A percentile compares a stretch with the other conserved stretches of the same genome.
phyloP scores from a whole-genome alignment of 2,113 vertebrate genomes.

The Lepus americanus region DNA sequence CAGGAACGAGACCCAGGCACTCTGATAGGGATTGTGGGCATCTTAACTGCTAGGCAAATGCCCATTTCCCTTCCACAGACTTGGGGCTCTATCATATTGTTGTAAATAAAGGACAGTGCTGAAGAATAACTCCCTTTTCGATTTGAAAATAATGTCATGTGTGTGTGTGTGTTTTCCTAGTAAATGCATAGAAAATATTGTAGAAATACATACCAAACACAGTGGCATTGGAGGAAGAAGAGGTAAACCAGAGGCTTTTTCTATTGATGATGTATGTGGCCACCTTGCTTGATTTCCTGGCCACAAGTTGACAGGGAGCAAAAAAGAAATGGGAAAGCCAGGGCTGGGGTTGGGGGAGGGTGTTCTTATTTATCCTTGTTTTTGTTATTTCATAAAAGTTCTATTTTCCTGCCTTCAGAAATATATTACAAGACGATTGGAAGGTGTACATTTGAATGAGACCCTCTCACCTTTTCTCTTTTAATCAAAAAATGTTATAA shows the following conservation, averaged over 20 bases:
- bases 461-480: background rate
- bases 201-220: background rate
- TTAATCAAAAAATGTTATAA: background rate
- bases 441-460: constrained; percentile 26
- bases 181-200: background rate
- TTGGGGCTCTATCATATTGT: background rate
- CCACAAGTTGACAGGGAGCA: background rate
- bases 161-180: background rate
- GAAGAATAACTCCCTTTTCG: background rate
- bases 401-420: constrained; percentile 19
- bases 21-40: no score
- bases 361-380: background rate
- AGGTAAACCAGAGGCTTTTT: background rate
- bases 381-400: constrained; percentile 20
- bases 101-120: background rate
- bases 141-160: background rate
- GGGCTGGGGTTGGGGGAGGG: background rate
- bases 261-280: background rate
- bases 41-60: no score
- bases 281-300: background rate
- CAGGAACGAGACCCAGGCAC: no score
- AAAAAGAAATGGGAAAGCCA: background rate
- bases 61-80: no score
- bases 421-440: constrained; percentile 2
- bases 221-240: background rate